Base-by-base conservation (phyloP, 2,113 vertebrate species). In the Gobiocypris rarus region DNA sequence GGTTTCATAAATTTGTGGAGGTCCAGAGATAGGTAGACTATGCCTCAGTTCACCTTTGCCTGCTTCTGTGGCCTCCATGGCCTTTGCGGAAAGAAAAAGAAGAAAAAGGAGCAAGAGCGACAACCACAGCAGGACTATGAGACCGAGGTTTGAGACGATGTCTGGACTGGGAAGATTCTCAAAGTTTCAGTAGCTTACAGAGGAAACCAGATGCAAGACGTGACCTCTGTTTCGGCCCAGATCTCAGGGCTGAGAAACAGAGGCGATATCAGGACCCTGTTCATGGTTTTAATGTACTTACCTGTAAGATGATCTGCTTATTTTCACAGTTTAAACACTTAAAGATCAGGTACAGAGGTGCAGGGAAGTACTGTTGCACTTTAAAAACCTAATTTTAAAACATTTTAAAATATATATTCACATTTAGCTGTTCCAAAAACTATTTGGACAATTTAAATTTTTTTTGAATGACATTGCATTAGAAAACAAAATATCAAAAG, bases 41-140 rank as follows among this genome's bases (percentile, higher is more conserved):
- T 98, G 98, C 97, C 97, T 92, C 95, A 95, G 86, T 98, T 98
- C 93, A 98, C 97, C 88, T 98, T 97, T 1, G 96, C 96, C 92
- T 99, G 97, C 86, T 98, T 99, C 93, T 99, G 97, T 0, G 96
- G 96, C 88, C 95, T 99, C 87, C 96, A 97, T 2, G 94, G 96
- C 91, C 96, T 97, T 92, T 98, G 96, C 92, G 92, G 91, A 86
- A 93, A 95, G 92, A 96, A 94, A 90, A 94, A 94, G 56, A 95
- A 94, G 59, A 34, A 89, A 83, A 94, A 94, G 56, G 65, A 86
- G 59, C 91, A 92, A 14, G 91, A 93, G 85, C 83, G 48, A 0
- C 89, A 92, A 75, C 94, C 0, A 89, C 89, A 0, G 91, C 95
- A 90, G 95, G 94, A 97, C 90, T 92, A 91, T 75, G 93, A 95